Evolutionary conservation across 2,888 invertebrate species (phyloP), one percentile per base, ranked within the genome.

Genomic region (Polyommatus icarus): DNA sequence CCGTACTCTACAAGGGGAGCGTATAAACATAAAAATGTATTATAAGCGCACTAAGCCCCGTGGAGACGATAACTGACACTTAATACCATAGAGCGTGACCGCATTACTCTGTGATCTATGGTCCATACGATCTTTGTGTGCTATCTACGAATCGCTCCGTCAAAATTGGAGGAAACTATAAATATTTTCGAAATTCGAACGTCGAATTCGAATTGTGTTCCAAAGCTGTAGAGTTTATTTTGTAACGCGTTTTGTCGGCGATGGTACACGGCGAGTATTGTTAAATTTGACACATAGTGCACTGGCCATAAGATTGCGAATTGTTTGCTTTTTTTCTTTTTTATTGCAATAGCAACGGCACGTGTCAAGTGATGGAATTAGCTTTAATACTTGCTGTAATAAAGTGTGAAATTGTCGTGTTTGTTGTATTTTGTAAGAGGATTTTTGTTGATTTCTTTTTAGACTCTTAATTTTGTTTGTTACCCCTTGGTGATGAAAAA

Each of bases 1-100:
- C 90, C 92, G 92, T 90, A 92, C 92, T 93, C 90, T 92, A 84
- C 80, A 82, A 91, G 92, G 93, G 92, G 93, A 89, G 88, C 86
- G 84, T 84, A 86, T 87, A 87, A 87, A 91, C 87, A 91, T 90
- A 92, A 92, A 91, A 91, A 91, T 91, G 89, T 91, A 90, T 90
- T 89, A 90, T 83, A 84, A 78, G 83, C 86, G 82, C 85, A 83
- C 85, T 92, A 92, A 93, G 91, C 92, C 91, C 91, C 92, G 90
- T 91, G 90, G 90, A 92, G 89, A 93, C 89, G 94, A 92, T 93
- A 93, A 93, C 92, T 91, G 93, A 92, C 93, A 92, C 90, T 91
- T 93, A 94, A 93, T 93, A 91, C 92, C 91, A 90, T 93, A 91
- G 90, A 93, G 91, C 92, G 91, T 94, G 93, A 93, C 94, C 93